Base-by-base conservation (phyloP, 1,140 invertebrate genomes). In the Platyscapa corneri region DNA sequence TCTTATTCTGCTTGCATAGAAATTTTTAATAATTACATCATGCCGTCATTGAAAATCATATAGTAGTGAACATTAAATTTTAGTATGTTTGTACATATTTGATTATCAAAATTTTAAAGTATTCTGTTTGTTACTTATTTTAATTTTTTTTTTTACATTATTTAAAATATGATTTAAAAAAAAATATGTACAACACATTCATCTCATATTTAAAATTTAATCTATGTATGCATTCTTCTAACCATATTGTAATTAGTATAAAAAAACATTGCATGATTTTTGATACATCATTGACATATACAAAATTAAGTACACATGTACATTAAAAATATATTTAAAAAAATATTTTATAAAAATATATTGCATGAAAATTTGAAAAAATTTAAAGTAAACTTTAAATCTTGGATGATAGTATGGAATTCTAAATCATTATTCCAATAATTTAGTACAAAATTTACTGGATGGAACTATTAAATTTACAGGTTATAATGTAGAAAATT, bases 391-490 rank as follows among this genome's bases (percentile, higher is more conserved):
- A 49, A 74, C 80, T 85, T 37, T 60, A 39, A 53, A 42, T 77
- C 30, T 53, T 84, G 42, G 46, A 70, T 56, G 81, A 83, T 67
- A 64, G n/a, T 37, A 74, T 30, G 76, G 12, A 60, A 79, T 85
- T 60, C 32, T 42, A 39, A 77, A 83, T 14, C 42, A 79, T 80
- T 65, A 23, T 46, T 56, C 56, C 34, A 85, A n/a, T n/a, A 30
- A 12, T 18, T 67, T 32, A 72, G 46, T 34, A 86, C 75, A 70
- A 86, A 89, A 80, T 90, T 79, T 90, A 89, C 85, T 89, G 90
- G 89, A 90, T 90, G 90, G 91, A 92, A 92, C 83, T 87, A 86
- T 65, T 80, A 74, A 88, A 88, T 87, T 67, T 84, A 72, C 84
- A 89, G 88, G 88, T 88, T 86, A 83, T 84, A 84, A 88, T 87